A percentile compares a stretch with the other conserved stretches of the same genome.
These are phyloP conservation scores for Hepsetus odoe DNA, from an alignment of 2,113 vertebrate species.

Conservation along the genomic window DNA sequence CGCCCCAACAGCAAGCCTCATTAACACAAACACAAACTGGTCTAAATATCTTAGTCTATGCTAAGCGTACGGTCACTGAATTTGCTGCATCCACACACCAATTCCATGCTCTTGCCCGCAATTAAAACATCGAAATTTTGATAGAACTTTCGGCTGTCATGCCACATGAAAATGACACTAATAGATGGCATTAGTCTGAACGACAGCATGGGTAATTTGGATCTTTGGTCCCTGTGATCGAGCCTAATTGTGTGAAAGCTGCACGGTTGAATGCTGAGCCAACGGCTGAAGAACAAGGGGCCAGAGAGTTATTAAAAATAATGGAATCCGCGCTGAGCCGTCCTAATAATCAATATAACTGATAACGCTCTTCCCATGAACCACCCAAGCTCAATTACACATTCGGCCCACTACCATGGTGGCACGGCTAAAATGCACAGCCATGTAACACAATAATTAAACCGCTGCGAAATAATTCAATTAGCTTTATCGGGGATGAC, in stretches of 20 bases:
- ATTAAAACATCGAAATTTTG: neutral
- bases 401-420: neutral
- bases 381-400: conserved; percentile 23
- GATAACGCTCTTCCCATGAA: conserved; percentile 27
- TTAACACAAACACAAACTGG: neutral
- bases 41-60: no score
- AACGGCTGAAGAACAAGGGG: conserved; percentile 11
- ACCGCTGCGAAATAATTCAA: conserved; percentile 35
- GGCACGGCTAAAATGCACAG: conserved; percentile 22
- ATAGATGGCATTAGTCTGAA: conserved; percentile 32
- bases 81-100: neutral
- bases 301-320: conserved; percentile 50
- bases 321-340: conserved; percentile 27
- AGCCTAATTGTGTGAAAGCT: conserved; percentile 40
- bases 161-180: conserved; percentile 16
- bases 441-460: conserved; percentile 40
- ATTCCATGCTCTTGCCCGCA: neutral
- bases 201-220: conserved; percentile 41
- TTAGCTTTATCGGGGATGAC: conserved; percentile 32
- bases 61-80: no score
- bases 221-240: conserved; percentile 38
- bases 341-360: conserved; percentile 50
- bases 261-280: conserved; percentile 13
- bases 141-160: neutral
- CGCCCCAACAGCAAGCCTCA: neutral